Conservation (phyloP, 2,888 invertebrate species). For the Eurois occulta region DNA sequence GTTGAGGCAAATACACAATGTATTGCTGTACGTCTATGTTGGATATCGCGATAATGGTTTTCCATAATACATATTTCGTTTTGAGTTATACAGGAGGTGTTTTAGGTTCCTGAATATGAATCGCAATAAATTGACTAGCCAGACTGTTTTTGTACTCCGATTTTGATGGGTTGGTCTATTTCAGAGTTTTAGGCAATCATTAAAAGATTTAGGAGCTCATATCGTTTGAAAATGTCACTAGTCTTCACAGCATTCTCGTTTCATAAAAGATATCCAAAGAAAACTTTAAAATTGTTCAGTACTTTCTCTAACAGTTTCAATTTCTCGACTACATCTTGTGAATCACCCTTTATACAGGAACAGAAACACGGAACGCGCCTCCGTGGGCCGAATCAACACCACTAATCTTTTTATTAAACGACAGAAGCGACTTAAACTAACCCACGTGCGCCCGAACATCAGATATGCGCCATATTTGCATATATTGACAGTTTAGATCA, state of each 20-base stretch:
- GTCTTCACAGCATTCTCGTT: neutral
- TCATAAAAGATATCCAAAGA: neutral
- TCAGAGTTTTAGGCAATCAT: too few relatives aligned
- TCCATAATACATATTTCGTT: conserved; percentile 40
- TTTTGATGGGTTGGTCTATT: neutral
- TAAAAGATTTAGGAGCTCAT: neutral
- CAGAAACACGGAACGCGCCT: conserved; percentile 77
- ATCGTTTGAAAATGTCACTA: neutral
- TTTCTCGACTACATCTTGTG: conserved; percentile 56
- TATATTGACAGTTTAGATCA: conserved; percentile 87
- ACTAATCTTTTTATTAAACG: conserved; percentile 85
- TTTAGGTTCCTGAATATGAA: neutral
- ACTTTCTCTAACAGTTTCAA: conserved; percentile 19
- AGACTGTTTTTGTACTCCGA: neutral
- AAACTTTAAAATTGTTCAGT: neutral
- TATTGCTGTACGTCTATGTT: conserved; percentile 44
- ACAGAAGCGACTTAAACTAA: conserved; percentile 81
- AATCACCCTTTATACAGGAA: conserved; percentile 74
- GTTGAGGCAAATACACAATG: conserved; percentile 65
- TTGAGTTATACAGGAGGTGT: conserved; percentile 22
- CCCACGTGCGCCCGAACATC: conserved; percentile 85
- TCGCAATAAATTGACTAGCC: too few relatives aligned
- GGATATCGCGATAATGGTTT: conserved; percentile 48
- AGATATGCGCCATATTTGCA: conserved; percentile 85
- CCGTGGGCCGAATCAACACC: conserved; percentile 86